Base-by-base conservation (phyloP, 2,797 vertebrate species). In the Delichon dasypus region DNA sequence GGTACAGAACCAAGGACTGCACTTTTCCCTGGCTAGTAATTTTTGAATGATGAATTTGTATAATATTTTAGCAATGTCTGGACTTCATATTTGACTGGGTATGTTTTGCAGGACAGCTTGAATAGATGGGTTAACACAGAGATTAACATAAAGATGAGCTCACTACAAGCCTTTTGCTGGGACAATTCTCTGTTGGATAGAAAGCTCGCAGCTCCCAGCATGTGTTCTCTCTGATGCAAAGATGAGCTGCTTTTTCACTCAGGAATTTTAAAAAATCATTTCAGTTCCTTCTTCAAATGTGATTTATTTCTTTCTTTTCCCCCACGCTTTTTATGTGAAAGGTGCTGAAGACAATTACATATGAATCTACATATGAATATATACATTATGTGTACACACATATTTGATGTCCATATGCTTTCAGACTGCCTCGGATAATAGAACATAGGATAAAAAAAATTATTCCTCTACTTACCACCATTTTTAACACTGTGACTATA, bases 61-160 rank as follows among this genome's bases (percentile, higher is more conserved):
- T 38, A 55, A 8, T 34, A 84, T 88, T 85, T 68, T 65, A 40
- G 36, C 5, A 54, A 27, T 36, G 51, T 85, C 9, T 34, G 10
- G 22, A 67, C 50, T 65, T 50, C 16, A 16, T 51, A 82, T 91
- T 74, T 54, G 20, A 57, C 34, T 32, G 36, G 16, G 5, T 67
- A 40, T 60, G 18, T 89, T 89, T 21, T 57, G 27, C 60, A 88
- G 26, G 54, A 54, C 36, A 82, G 62, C 81, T 53, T 70, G 79
- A 72, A 77, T 25, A 85, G n/a, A 48, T 7, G 47, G 30, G 72
- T 77, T 93, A 91, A 83, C 78, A 60, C 4, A 65, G 75, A 87
- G 75, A 93, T 85, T 83, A 96, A 85, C 89, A 93, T 75, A 83
- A 65, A 90, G 66, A 86, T 87, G 77, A 93, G 70, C 62, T 90